Evolutionary conservation across 1,140 invertebrate species (phyloP).

Genomic region (Zaprionus camerounensis): DNA sequence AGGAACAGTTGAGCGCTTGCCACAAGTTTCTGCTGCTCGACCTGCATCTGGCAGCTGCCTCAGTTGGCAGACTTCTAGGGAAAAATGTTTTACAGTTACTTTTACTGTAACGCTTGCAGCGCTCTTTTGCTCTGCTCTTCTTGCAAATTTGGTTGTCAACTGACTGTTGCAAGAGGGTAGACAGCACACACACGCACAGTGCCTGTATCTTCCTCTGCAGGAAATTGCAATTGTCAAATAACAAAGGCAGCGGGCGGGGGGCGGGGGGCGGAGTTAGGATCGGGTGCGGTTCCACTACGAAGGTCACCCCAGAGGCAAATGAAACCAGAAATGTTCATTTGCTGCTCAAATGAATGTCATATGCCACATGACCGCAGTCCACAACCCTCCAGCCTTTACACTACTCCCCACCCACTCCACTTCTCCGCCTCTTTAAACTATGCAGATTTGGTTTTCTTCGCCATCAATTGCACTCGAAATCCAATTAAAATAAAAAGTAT

Average conservation of each 20-base stretch:
- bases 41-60: conserved; percentile 2
- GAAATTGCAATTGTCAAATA: conserved; percentile 3
- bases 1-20: neutral
- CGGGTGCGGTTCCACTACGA: neutral
- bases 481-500: neutral
- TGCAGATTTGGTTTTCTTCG: neutral
- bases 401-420: neutral
- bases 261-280: neutral
- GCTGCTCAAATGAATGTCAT: conserved; percentile 6
- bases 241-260: neutral
- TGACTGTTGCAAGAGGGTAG: neutral
- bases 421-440: neutral
- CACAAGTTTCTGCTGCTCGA: neutral
- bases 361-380: neutral
- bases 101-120: conserved; percentile 7
- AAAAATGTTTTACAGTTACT: conserved; percentile 3
- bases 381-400: neutral
- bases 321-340: neutral
- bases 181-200: neutral
- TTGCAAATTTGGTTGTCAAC: conserved; percentile 1
- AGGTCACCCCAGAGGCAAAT: neutral
- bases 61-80: neutral
- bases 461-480: neutral
- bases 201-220: neutral
- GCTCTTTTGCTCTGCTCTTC: neutral